Conservation (phyloP, 2,888 invertebrate genomes). For the Aplocera efformata region DNA sequence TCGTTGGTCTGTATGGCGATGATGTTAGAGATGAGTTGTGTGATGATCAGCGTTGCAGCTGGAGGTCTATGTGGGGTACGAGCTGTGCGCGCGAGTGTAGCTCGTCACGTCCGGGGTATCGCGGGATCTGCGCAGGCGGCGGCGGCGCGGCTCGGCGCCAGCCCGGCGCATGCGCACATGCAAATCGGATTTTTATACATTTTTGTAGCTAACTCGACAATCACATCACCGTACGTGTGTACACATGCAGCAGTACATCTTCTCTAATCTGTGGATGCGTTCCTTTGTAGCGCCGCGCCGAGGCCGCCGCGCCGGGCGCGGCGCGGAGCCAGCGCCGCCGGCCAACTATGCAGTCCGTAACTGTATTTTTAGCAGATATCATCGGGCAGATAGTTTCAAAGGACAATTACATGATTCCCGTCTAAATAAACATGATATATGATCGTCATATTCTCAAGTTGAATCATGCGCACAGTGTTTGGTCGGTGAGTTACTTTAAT, state of each 20-base stretch:
- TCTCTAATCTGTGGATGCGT: constrained; percentile 1
- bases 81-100: constrained; percentile 1
- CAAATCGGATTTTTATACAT: constrained; percentile 23
- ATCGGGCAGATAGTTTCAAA: neutral
- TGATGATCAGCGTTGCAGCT: too few species aligned
- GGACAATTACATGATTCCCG: neutral
- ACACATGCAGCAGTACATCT: neutral
- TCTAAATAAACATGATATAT: neutral
- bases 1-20: too few species aligned
- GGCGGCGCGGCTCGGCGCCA: constrained; percentile 18
- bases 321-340: neutral
- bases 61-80: too few species aligned
- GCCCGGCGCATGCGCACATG: constrained; percentile 25
- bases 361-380: constrained; percentile 1
- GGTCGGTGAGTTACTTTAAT: constrained; percentile 2
- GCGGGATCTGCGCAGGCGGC: constrained; percentile 18
- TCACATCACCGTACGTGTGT: constrained; percentile 16
- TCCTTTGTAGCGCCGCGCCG: constrained; percentile 5
- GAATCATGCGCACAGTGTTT: neutral
- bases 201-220: constrained; percentile 10
- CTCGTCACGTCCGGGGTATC: constrained; percentile 22
- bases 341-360: neutral
- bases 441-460: neutral
- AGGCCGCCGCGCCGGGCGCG: neutral
- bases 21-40: too few species aligned